These are phyloP conservation scores for Gonioctena quinquepunctata DNA, from an alignment of 1,140 invertebrate species.

Conservation along the genomic window DNA sequence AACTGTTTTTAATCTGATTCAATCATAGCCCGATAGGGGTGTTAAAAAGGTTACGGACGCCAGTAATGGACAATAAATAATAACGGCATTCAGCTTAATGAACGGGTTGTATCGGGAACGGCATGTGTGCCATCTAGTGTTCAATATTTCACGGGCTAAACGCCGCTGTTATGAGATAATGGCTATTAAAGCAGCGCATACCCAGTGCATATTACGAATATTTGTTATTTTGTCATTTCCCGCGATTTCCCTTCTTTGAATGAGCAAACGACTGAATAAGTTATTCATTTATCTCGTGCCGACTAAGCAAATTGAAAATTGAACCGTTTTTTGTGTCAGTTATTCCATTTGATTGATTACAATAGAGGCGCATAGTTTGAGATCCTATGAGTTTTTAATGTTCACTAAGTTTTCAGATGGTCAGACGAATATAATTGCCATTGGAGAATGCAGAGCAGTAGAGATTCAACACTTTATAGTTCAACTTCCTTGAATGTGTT, in stretches of 20 bases:
- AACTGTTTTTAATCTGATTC: not conserved
- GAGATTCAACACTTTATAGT: too few species aligned
- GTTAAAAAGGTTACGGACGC: slow-evolving; percentile 20
- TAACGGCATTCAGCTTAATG: slow-evolving; percentile 21
- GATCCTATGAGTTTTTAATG: too few species aligned
- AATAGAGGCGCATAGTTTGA: too few species aligned
- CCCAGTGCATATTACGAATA: slow-evolving; percentile 39
- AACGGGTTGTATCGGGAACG: slow-evolving; percentile 21
- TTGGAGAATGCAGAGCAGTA: too few species aligned
- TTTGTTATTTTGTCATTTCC: slow-evolving; percentile 41
- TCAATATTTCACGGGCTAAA: slow-evolving; percentile 45
- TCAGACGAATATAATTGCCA: too few species aligned
- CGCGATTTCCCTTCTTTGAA: slow-evolving; percentile 1
- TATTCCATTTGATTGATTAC: too few species aligned
- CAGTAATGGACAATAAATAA: slow-evolving; percentile 20
- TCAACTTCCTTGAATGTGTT: too few species aligned
- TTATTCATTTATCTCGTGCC: slow-evolving; percentile 1
- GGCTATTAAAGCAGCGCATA: slow-evolving; percentile 40
- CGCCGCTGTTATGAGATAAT: slow-evolving; percentile 45
- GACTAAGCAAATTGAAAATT: not conserved
- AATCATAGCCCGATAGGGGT: slow-evolving; percentile 16
- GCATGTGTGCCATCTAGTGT: slow-evolving; percentile 40
- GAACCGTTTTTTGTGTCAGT: not conserved
- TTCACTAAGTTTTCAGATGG: too few species aligned
- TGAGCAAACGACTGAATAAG: slow-evolving; percentile 15